phyloP scores from a whole-genome alignment of 2,113 vertebrate genomes.

The Lophius piscatorius region DNA sequence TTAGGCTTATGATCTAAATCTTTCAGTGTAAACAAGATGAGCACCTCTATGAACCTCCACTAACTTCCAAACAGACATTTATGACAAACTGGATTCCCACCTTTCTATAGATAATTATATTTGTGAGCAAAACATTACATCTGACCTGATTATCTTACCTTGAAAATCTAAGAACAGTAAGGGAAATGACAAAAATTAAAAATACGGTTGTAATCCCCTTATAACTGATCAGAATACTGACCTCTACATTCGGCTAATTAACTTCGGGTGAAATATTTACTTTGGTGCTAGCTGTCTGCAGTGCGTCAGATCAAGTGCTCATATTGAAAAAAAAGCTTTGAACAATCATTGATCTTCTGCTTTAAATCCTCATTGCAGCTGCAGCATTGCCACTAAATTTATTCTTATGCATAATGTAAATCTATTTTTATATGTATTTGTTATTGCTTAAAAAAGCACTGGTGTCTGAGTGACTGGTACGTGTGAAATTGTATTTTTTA shows the following conservation, averaged over 20 bases:
- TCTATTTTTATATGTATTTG: too few relatives aligned
- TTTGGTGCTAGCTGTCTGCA: not conserved
- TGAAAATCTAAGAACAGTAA: constrained; percentile 26
- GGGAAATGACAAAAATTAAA: not conserved
- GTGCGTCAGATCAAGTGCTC: constrained; percentile 13
- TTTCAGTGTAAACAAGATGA: not conserved
- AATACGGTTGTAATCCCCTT: not conserved
- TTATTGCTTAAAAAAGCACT: too few relatives aligned
- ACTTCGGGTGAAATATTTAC: constrained; percentile 1
- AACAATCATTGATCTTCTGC: constrained; percentile 5
- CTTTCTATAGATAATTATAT: constrained; percentile 33
- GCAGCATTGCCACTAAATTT: not conserved
- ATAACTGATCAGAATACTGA: not conserved
- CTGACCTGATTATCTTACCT: constrained; percentile 34
- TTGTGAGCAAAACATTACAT: constrained; percentile 31
- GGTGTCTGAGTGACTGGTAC: constrained; percentile 3
- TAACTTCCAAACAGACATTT: constrained; percentile 23
- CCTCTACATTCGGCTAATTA: constrained; percentile 8
- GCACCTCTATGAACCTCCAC: constrained; percentile 10
- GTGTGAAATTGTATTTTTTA: too few relatives aligned
- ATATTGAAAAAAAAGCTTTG: not conserved
- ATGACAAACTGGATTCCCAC: constrained; percentile 26
- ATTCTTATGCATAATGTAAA: too few relatives aligned
- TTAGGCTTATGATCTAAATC: constrained; percentile 32
- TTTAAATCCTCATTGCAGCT: constrained; percentile 14